A percentile compares a stretch with the other conserved stretches of the same genome.
These are phyloP conservation scores for Pachydiplax longipennis DNA, from an alignment of 2,888 invertebrate genomes.

Conservation along the genomic window DNA sequence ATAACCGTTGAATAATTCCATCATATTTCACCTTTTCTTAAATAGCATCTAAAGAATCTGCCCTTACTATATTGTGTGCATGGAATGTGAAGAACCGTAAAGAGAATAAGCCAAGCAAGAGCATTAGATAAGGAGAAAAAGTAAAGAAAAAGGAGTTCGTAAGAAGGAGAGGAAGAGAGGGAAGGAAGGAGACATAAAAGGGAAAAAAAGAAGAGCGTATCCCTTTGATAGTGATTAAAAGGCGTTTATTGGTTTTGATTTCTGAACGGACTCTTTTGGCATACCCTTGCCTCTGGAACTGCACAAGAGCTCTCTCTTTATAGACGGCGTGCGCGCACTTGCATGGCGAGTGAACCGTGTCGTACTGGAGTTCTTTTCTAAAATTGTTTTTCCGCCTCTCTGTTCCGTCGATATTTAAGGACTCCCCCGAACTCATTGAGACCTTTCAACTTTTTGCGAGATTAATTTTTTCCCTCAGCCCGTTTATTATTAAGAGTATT, in stretches of 20 bases:
- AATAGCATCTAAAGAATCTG: too few species aligned
- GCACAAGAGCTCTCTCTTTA: constrained; percentile 1
- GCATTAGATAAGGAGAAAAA: neutral
- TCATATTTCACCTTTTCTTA: too few species aligned
- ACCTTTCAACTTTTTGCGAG: constrained; percentile 25
- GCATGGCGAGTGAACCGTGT: constrained; percentile 25
- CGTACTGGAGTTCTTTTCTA: constrained; percentile 5
- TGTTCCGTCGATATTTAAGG: constrained; percentile 35
- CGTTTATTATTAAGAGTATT: neutral
- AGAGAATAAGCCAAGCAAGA: neutral
- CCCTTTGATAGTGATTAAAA: neutral
- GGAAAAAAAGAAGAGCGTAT: neutral
- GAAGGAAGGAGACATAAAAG: neutral
- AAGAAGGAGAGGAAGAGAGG: neutral
- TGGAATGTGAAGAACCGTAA: too few species aligned
- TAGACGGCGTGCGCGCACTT: constrained; percentile 11
- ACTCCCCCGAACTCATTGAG: constrained; percentile 33
- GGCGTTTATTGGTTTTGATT: constrained; percentile 42
- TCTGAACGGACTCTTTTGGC: neutral
- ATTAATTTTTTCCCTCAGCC: neutral
- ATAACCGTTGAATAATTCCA: too few species aligned
- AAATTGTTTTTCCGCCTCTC: constrained; percentile 37
- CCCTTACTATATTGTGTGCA: too few species aligned
- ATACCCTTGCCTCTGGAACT: neutral
- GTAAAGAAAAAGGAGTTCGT: neutral